Evolutionary conservation across 2,888 invertebrate species (phyloP).

Genomic region (Andricus quercusramuli): DNA sequence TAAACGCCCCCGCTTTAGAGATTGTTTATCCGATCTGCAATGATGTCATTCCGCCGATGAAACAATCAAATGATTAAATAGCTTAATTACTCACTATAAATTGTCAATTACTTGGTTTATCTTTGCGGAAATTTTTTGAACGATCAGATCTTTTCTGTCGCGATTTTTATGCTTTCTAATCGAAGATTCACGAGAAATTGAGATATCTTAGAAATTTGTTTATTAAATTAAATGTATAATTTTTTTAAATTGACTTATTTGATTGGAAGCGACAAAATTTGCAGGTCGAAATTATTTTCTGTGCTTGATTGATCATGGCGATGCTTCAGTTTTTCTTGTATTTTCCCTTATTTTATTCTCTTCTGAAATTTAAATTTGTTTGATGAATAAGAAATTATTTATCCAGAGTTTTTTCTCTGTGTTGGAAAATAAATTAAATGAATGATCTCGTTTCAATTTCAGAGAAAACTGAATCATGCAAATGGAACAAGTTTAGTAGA

Average conservation of each 20-base stretch:
- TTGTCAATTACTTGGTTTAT: not conserved
- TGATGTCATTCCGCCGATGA: constrained; percentile 6
- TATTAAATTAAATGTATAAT: not conserved
- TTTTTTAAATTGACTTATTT: not conserved
- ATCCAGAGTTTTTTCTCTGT: too few species aligned
- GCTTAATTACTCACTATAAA: not conserved
- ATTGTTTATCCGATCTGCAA: constrained; percentile 21
- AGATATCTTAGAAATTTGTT: too few species aligned
- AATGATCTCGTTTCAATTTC: not conserved
- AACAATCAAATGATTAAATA: not conserved
- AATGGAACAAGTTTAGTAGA: constrained; percentile 3
- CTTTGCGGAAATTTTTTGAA: not conserved
- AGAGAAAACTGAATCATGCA: not conserved
- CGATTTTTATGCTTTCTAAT: not conserved
- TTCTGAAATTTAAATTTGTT: not conserved
- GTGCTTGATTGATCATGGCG: constrained; percentile 28
- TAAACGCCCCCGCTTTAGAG: constrained; percentile 33
- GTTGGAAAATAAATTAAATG: too few species aligned
- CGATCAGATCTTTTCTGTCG: not conserved
- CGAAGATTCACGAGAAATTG: not conserved
- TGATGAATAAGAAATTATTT: too few species aligned
- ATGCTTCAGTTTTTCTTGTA: constrained; percentile 3
- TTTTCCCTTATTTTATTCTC: not conserved
- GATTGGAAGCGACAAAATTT: not conserved
- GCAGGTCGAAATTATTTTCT: constrained; percentile 23